These are phyloP conservation scores for Discoglossus pictus DNA, from an alignment of 2,797 vertebrate species.

Conservation along the genomic window DNA sequence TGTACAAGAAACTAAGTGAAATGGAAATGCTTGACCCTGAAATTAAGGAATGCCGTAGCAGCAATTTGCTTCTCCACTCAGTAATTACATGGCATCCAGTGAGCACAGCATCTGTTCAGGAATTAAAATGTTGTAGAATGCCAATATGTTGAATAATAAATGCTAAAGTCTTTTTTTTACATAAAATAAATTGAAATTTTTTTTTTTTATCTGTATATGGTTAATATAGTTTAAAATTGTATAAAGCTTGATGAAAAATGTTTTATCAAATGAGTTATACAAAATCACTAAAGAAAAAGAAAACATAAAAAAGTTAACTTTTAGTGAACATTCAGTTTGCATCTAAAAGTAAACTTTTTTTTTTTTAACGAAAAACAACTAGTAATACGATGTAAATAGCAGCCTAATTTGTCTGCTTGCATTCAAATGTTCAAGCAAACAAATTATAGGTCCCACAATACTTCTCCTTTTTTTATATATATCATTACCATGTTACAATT, in stretches of 20 bases:
- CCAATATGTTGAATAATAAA: slow-evolving; percentile 54
- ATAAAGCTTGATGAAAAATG: slow-evolving; percentile 7
- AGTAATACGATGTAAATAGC: too few relatives aligned
- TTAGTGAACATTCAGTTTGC: too few relatives aligned
- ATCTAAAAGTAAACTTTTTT: too few relatives aligned
- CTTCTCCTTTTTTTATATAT: not conserved
- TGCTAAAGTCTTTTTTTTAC: slow-evolving; percentile 27
- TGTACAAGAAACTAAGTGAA: slow-evolving; percentile 31
- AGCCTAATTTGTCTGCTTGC: too few relatives aligned
- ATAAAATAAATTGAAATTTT: slow-evolving; percentile 20
- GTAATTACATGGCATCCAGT: slow-evolving; percentile 50
- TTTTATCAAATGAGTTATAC: too few relatives aligned
- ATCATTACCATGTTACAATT: slow-evolving; percentile 28
- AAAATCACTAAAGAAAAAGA: too few relatives aligned
- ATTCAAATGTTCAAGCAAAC: too few relatives aligned
- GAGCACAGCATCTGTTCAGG: slow-evolving; percentile 55
- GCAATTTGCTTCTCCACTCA: slow-evolving; percentile 54
- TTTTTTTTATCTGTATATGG: not conserved
- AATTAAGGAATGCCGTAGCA: slow-evolving; percentile 42
- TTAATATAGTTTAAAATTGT: slow-evolving; percentile 15
- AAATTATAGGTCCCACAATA: too few relatives aligned
- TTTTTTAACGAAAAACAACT: too few relatives aligned
- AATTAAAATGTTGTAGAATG: slow-evolving; percentile 53
- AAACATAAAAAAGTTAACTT: too few relatives aligned
- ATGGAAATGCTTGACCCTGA: slow-evolving; percentile 54